Evolutionary conservation across 2,113 vertebrate species (phyloP).

Genomic region (Phyllostomus hastatus): DNA sequence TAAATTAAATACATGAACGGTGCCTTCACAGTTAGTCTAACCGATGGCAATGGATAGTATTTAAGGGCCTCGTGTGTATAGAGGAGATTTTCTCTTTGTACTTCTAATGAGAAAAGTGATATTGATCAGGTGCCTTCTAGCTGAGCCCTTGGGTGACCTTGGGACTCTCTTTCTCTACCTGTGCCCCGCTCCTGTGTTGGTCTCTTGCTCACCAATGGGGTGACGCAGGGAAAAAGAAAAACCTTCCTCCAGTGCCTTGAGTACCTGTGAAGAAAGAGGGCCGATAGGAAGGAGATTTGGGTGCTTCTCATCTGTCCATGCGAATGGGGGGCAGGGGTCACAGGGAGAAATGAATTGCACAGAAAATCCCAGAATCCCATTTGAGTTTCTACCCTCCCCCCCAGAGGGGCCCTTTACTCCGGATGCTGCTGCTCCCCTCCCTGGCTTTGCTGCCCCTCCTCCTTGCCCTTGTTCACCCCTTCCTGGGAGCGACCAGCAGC

Average conservation of each 20-base stretch:
- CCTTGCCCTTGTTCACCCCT: neutral
- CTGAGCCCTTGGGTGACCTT: neutral
- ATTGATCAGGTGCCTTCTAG: neutral
- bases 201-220: neutral
- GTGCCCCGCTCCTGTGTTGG: neutral
- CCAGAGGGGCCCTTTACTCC: neutral
- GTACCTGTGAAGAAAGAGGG: neutral
- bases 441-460: neutral
- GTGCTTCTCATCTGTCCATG: neutral
- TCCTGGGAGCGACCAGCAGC: neutral
- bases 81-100: neutral
- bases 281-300: neutral
- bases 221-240: neutral
- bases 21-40: neutral
- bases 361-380: neutral
- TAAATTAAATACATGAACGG: slow-evolving; percentile 58
- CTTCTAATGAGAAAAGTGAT: slow-evolving; percentile 53
- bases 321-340: neutral
- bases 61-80: neutral
- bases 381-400: neutral
- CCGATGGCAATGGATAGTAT: neutral
- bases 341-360: neutral
- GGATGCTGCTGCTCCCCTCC: neutral
- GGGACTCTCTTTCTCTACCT: slow-evolving; percentile 18
- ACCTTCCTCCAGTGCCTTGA: neutral